phyloP scores from a whole-genome alignment of 2,113 vertebrate genomes.

The Pundamilia nyererei region DNA sequence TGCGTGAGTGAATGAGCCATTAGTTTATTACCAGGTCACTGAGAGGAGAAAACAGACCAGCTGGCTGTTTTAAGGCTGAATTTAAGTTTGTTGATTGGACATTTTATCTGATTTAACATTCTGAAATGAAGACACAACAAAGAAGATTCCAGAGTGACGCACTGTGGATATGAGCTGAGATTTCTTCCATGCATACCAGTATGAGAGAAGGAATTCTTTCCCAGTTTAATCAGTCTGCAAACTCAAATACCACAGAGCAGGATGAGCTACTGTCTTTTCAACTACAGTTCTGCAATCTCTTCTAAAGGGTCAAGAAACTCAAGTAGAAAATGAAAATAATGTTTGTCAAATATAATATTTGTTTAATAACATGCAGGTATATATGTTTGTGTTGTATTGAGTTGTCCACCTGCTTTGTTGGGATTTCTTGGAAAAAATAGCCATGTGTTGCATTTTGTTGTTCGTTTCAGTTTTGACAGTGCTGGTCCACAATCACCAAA shows the following conservation, averaged over 20 bases:
- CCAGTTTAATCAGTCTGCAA: neutral
- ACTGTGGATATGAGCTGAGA: neutral
- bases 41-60: neutral
- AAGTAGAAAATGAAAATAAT: neutral
- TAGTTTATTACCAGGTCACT: neutral
- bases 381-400: neutral
- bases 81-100: neutral
- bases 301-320: neutral
- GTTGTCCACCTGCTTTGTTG: neutral
- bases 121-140: neutral
- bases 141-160: neutral
- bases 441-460: neutral
- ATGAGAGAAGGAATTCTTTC: neutral
- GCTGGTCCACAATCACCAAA: neutral
- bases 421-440: neutral
- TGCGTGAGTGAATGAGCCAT: neutral
- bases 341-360: neutral
- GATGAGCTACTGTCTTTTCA: neutral
- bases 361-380: neutral
- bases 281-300: neutral
- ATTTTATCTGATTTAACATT: neutral
- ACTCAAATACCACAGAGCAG: neutral
- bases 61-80: neutral
- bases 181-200: neutral
- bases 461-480: neutral